Conservation (phyloP, 2,113 vertebrate genomes). For the Ptilorrhoa leucosticta region DNA sequence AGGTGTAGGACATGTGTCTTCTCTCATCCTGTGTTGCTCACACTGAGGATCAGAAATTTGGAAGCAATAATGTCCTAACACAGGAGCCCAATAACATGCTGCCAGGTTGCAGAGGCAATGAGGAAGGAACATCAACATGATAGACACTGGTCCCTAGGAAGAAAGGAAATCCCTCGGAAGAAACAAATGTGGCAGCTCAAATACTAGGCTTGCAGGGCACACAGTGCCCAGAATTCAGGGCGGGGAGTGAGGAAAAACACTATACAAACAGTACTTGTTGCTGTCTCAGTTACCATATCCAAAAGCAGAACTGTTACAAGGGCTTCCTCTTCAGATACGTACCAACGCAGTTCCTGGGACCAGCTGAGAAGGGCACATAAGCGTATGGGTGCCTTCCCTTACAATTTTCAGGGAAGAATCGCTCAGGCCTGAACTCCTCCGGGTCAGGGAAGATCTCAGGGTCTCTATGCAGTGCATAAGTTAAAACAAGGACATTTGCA, state of each 20-base stretch:
- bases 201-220: background rate
- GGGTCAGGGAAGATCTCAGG: constrained; percentile 84
- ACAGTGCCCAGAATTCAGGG: background rate
- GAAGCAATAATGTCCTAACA: background rate
- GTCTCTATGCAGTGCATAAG: constrained; percentile 87
- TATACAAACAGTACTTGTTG: accelerated
- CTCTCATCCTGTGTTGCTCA: background rate
- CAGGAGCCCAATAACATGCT: background rate
- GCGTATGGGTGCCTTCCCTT: constrained; percentile 81
- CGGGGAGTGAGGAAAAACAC: accelerated
- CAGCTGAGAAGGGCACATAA: constrained; percentile 93
- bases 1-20: background rate
- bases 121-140: background rate
- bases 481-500: constrained; percentile 71
- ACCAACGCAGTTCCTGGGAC: constrained; percentile 95
- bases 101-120: background rate
- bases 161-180: background rate
- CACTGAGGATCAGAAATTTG: background rate
- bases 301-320: background rate
- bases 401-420: constrained; percentile 84
- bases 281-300: background rate
- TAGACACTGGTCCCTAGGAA: background rate
- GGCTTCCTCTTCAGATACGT: constrained; percentile 2
- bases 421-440: constrained; percentile 88
- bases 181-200: background rate